Conservation (phyloP, 1,140 invertebrate species). For the Drosophila pectinifera region DNA sequence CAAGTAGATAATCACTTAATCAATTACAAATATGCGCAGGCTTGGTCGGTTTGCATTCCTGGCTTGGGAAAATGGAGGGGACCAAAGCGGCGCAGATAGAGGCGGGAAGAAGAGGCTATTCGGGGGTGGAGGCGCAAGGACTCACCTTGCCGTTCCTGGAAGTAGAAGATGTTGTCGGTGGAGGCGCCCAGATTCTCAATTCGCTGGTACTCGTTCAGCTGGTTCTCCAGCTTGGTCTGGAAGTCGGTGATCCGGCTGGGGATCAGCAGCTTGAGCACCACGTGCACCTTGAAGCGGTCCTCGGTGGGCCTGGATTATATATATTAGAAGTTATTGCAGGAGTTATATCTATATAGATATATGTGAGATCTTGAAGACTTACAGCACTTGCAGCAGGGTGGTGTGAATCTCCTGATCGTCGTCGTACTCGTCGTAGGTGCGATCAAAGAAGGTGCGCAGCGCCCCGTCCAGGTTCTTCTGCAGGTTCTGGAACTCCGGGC, state of each 20-base stretch:
- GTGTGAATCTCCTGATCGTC: constrained; percentile 40
- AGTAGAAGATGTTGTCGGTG: constrained; percentile 48
- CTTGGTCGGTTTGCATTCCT: neutral
- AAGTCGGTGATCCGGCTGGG: constrained; percentile 53
- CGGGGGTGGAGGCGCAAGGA: constrained; percentile 36
- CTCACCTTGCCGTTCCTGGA: constrained; percentile 62
- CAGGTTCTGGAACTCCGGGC: constrained; percentile 40
- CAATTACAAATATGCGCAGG: neutral
- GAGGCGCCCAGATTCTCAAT: constrained; percentile 54
- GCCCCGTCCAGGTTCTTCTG: constrained; percentile 42
- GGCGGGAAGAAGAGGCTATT: neutral
- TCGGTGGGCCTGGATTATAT: constrained; percentile 56
- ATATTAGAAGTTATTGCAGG: no score
- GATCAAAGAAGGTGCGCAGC: constrained; percentile 45
- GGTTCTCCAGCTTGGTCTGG: constrained; percentile 38
- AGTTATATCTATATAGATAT: no score
- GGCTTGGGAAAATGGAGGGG: neutral
- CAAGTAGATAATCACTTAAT: neutral
- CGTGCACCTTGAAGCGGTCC: constrained; percentile 61
- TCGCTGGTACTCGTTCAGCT: constrained; percentile 41
- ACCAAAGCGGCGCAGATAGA: constrained; percentile 24
- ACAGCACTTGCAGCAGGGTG: constrained; percentile 55
- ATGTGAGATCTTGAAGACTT: no score
- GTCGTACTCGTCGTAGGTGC: constrained; percentile 54
- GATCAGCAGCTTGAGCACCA: constrained; percentile 61